These are phyloP conservation scores for Brachynemurus nebulosus DNA, from an alignment of 2,888 invertebrate species.

Conservation along the genomic window DNA sequence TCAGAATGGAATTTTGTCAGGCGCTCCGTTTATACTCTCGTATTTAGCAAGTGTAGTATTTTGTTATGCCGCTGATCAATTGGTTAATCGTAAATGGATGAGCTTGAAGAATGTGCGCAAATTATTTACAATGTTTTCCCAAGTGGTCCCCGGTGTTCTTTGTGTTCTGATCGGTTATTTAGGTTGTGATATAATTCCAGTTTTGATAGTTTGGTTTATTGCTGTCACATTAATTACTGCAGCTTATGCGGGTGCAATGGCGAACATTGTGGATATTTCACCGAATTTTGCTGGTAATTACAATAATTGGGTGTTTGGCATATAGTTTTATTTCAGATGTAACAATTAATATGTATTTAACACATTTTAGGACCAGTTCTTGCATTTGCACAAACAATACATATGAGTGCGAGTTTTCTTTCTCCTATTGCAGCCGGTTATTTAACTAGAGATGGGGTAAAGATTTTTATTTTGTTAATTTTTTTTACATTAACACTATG, in stretches of 20 bases:
- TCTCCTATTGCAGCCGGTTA: slow-evolving; percentile 50
- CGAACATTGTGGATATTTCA: slow-evolving; percentile 61
- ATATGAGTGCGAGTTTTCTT: slow-evolving; percentile 59
- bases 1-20: slow-evolving; percentile 50
- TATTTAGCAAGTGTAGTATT: slow-evolving; percentile 55
- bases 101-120: slow-evolving; percentile 50
- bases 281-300: slow-evolving; percentile 55
- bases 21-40: slow-evolving; percentile 54
- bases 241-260: slow-evolving; percentile 61
- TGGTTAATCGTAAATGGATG: slow-evolving; percentile 42
- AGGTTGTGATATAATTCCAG: slow-evolving; percentile 41
- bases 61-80: slow-evolving; percentile 51
- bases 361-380: slow-evolving; percentile 39
- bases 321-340: not conserved
- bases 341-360: slow-evolving; percentile 1
- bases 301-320: not conserved
- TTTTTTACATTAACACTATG: too few relatives aligned
- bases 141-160: slow-evolving; percentile 52
- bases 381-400: slow-evolving; percentile 63
- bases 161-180: slow-evolving; percentile 48
- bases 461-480: too few relatives aligned
- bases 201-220: slow-evolving; percentile 49
- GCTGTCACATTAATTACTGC: slow-evolving; percentile 58
- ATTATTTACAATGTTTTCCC: slow-evolving; percentile 51
- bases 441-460: slow-evolving; percentile 43